phyloP scores from a whole-genome alignment of 2,113 vertebrate genomes.

The Eretmochelys imbricata region DNA sequence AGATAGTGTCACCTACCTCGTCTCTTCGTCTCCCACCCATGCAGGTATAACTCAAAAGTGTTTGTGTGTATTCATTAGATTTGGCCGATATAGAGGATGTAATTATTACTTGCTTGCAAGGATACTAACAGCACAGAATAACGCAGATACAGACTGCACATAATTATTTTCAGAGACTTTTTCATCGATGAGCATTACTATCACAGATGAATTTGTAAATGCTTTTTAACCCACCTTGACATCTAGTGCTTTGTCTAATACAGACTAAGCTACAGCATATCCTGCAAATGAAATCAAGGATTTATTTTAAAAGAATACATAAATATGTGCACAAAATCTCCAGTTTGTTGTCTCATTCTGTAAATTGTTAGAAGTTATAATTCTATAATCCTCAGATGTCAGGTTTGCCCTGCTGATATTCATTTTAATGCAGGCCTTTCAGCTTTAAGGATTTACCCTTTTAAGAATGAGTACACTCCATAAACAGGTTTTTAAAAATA shows the following conservation, averaged over 20 bases:
- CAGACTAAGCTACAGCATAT: slow-evolving; percentile 39
- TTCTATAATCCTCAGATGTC: slow-evolving; percentile 75
- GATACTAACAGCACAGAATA: background rate
- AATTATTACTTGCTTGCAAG: background rate
- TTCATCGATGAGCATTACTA: background rate
- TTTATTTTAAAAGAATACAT: slow-evolving; percentile 74
- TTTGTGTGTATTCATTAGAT: background rate
- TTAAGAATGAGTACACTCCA: slow-evolving; percentile 66
- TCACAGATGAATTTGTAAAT: background rate
- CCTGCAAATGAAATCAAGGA: slow-evolving; percentile 74
- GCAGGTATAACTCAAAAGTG: background rate
- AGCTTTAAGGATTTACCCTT: slow-evolving; percentile 73
- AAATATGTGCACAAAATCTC: slow-evolving; percentile 58
- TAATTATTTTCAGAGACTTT: background rate
- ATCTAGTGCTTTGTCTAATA: slow-evolving; percentile 24
- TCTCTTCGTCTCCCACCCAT: background rate
- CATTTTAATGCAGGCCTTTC: slow-evolving; percentile 74
- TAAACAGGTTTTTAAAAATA: slow-evolving; percentile 72
- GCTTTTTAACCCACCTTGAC: background rate
- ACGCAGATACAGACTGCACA: background rate
- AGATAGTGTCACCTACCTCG: background rate
- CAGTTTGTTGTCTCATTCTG: slow-evolving; percentile 73
- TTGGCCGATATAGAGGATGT: background rate
- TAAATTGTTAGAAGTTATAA: slow-evolving; percentile 71
- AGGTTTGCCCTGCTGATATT: slow-evolving; percentile 68